Percentiles rank a stretch among this genome's conserved stretches.
Conservation (phyloP, 23 tunicate species). For the Oikopleura dioica region DNA sequence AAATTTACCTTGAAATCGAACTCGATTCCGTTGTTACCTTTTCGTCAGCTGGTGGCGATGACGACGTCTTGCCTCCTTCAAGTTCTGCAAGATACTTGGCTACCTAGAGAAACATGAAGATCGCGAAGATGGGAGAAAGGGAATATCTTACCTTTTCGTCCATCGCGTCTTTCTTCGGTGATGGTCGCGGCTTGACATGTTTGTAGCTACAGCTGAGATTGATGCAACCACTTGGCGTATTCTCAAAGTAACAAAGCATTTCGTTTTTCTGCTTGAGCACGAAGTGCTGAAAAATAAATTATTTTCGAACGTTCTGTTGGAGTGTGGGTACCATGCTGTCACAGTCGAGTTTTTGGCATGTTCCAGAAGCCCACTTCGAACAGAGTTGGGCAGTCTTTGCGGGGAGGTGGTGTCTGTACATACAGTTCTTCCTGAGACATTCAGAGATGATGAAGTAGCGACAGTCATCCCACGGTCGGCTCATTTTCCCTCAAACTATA, state of each 20-base stretch:
- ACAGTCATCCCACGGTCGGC: background rate
- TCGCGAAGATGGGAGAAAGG: too few relatives aligned
- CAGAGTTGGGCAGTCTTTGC: background rate
- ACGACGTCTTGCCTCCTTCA: too few relatives aligned
- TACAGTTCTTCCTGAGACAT: background rate
- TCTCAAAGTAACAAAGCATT: background rate
- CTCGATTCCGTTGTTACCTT: background rate
- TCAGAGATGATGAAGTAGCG: background rate
- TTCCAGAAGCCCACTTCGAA: background rate
- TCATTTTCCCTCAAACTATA: background rate
- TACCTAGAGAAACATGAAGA: too few relatives aligned
- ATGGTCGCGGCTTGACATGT: background rate
- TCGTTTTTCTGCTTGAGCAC: background rate
- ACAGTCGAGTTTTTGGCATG: background rate
- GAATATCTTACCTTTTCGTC: conserved; percentile 2
- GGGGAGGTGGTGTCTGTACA: background rate
- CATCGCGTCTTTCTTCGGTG: too few relatives aligned
- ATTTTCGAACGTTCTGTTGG: background rate
- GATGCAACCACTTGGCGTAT: background rate
- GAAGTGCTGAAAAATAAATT: background rate
- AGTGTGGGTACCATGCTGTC: background rate
- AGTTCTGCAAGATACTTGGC: too few relatives aligned
- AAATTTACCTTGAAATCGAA: too few relatives aligned
- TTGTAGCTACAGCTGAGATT: background rate
- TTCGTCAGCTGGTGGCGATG: too few relatives aligned